Conservation (phyloP, 2,797 vertebrate species). For the Tamandua tetradactyla region DNA sequence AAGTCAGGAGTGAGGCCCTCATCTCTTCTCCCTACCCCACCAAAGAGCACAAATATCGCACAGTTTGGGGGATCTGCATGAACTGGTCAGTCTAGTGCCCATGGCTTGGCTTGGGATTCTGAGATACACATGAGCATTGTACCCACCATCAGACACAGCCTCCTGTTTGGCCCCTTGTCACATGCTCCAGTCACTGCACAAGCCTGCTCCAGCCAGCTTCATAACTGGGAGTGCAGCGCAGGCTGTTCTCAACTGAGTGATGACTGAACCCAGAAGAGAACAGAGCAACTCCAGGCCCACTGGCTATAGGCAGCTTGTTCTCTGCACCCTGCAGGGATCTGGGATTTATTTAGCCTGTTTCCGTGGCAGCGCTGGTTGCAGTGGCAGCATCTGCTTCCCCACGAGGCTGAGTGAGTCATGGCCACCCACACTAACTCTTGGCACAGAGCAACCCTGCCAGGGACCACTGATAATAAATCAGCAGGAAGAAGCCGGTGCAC, state of each 20-base stretch:
- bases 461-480: constrained; percentile 70
- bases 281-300: constrained; percentile 54
- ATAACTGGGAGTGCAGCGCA: neutral
- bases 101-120: neutral
- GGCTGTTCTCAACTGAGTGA: fast-evolving
- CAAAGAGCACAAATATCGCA: neutral
- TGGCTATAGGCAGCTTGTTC: constrained; percentile 52
- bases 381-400: constrained; percentile 80
- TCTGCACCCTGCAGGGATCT: constrained; percentile 64
- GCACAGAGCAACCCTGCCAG: constrained; percentile 71
- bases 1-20: neutral
- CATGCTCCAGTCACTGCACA: neutral
- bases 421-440: constrained; percentile 82
- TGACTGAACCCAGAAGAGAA: neutral
- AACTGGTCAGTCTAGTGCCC: neutral
- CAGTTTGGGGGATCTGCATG: fast-evolving
- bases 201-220: neutral
- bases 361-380: constrained; percentile 70
- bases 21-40: neutral
- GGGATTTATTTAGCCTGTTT: constrained; percentile 79
- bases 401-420: constrained; percentile 81
- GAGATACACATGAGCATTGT: neutral
- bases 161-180: neutral
- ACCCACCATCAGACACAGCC: neutral
- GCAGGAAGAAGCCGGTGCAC: constrained; percentile 32